Conservation (phyloP, 2,888 invertebrate genomes). For the Unio delphinus region DNA sequence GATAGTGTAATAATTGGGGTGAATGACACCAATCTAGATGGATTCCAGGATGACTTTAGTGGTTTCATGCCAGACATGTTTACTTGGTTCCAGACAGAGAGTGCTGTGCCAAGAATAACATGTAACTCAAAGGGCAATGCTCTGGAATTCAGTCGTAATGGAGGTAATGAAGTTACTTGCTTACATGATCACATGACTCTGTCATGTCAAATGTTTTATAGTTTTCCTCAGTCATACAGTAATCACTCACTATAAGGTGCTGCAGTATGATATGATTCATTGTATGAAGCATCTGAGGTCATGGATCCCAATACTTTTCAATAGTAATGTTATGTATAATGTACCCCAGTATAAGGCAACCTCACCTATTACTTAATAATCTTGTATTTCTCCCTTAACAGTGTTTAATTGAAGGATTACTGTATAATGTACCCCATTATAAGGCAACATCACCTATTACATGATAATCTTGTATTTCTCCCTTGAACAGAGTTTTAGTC, state of each 20-base stretch:
- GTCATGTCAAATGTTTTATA: neutral
- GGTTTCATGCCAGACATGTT: conserved; percentile 65
- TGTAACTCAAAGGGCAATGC: conserved; percentile 67
- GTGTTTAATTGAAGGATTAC: too few species aligned
- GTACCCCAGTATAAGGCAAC: neutral
- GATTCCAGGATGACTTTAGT: conserved; percentile 69
- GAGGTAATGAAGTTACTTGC: conserved; percentile 42
- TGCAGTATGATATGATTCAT: too few species aligned
- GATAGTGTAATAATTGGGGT: conserved; percentile 71
- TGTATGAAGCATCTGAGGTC: neutral
- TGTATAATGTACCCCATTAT: too few species aligned
- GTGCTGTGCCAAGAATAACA: conserved; percentile 66
- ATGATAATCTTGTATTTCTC: too few species aligned
- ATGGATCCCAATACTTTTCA: neutral
- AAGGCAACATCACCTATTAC: too few species aligned
- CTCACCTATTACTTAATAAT: too few species aligned
- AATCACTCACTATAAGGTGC: neutral
- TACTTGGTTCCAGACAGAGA: conserved; percentile 68
- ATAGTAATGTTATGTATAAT: neutral
- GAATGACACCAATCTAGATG: conserved; percentile 67
- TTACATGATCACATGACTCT: neutral
- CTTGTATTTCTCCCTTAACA: too few species aligned
- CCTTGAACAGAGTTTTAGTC: too few species aligned
- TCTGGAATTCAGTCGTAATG: conserved; percentile 69
- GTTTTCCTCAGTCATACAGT: neutral